Conservation (phyloP, 2,797 vertebrate species). For the Hephaestus fuliginosus region DNA sequence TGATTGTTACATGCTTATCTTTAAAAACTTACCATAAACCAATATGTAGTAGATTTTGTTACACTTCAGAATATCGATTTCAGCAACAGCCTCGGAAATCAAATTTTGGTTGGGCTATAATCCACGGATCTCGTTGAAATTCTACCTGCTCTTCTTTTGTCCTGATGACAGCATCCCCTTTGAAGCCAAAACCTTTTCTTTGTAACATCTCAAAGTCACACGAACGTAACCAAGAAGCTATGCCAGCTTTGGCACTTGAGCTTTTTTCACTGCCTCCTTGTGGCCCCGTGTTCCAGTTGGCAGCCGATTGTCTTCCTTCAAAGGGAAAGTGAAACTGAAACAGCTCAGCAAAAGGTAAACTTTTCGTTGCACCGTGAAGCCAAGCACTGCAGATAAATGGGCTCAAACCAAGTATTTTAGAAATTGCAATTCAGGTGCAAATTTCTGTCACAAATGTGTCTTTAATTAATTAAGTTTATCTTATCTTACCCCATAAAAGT, state of each 20-base stretch:
- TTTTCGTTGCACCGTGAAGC: background rate
- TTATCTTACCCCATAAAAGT: background rate
- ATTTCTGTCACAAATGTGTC: background rate
- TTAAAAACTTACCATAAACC: no score
- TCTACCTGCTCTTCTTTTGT: slow-evolving; percentile 20
- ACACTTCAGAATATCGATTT: background rate
- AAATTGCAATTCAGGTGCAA: background rate
- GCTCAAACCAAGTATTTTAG: background rate
- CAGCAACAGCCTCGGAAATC: background rate
- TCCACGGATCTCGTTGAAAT: background rate
- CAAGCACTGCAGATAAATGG: slow-evolving; percentile 16
- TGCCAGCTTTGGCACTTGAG: slow-evolving; percentile 17
- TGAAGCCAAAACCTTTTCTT: slow-evolving; percentile 7
- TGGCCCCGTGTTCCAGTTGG: slow-evolving; percentile 1
- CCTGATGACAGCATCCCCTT: slow-evolving; percentile 5
- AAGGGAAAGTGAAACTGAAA: slow-evolving; percentile 37
- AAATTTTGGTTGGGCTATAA: background rate
- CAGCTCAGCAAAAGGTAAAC: background rate
- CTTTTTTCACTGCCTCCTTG: background rate
- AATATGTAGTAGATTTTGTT: background rate
- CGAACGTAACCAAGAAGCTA: slow-evolving; percentile 9
- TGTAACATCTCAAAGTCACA: slow-evolving; percentile 10
- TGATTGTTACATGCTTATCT: background rate
- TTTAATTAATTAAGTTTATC: background rate
- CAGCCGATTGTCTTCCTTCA: slow-evolving; percentile 17